Conservation (phyloP, 2,888 invertebrate species). For the Scrobipalpa atriplicella region DNA sequence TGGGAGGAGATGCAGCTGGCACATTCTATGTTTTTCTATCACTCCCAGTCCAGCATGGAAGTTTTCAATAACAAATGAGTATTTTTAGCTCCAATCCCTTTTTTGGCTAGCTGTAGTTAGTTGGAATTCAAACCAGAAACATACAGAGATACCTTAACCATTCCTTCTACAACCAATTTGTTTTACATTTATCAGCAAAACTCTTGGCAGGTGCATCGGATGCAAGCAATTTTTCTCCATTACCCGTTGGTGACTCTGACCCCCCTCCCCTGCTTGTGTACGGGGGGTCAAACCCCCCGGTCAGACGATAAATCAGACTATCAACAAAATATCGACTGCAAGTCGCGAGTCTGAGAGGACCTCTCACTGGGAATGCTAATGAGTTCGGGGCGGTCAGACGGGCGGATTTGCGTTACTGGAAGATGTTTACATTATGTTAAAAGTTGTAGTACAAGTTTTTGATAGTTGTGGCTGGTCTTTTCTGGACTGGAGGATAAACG, state of each 20-base stretch:
- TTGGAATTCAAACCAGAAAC: background rate
- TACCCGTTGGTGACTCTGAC: slow-evolving; percentile 30
- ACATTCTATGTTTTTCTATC: too few relatives aligned
- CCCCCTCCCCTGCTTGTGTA: slow-evolving; percentile 31
- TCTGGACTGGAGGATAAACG: too few relatives aligned
- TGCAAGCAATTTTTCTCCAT: slow-evolving; percentile 39
- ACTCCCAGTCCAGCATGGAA: too few relatives aligned
- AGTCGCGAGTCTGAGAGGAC: slow-evolving; percentile 32
- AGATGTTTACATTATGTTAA: too few relatives aligned
- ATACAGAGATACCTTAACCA: background rate
- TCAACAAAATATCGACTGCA: slow-evolving; percentile 60
- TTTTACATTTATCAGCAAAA: slow-evolving; percentile 24
- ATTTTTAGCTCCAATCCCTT: too few relatives aligned
- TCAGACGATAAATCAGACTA: slow-evolving; percentile 63
- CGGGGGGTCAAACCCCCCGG: slow-evolving; percentile 22
- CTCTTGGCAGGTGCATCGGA: slow-evolving; percentile 14
- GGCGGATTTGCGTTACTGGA: slow-evolving; percentile 26
- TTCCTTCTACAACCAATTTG: slow-evolving; percentile 34
- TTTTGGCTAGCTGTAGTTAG: too few relatives aligned
- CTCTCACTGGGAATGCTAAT: slow-evolving; percentile 45
- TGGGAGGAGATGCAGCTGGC: too few relatives aligned
- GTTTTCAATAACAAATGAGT: too few relatives aligned
- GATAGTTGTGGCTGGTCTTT: too few relatives aligned
- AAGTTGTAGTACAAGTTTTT: too few relatives aligned
- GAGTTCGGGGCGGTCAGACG: slow-evolving; percentile 38